These are phyloP conservation scores for Pedionomus torquatus DNA, from an alignment of 2,113 vertebrate species.

Conservation along the genomic window DNA sequence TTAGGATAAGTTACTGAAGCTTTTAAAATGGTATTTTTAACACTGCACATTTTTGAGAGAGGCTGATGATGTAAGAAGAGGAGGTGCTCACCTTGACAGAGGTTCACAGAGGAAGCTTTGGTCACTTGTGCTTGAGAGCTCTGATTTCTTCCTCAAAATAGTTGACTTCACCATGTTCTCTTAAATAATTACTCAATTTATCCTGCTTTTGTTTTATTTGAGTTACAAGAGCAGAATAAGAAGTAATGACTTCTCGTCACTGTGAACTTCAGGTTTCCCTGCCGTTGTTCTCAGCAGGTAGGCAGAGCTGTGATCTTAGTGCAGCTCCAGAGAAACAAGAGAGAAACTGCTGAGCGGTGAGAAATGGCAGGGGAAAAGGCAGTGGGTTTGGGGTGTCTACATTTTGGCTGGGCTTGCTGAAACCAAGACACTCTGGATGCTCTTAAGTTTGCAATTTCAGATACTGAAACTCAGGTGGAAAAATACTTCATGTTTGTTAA, in stretches of 20 bases:
- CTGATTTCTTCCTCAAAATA: neutral
- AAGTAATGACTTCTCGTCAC: neutral
- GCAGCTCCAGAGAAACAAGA: neutral
- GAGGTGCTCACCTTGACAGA: neutral
- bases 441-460: neutral
- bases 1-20: neutral
- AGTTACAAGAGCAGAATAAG: neutral
- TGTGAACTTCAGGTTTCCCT: neutral
- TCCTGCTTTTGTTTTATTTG: neutral
- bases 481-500: neutral
- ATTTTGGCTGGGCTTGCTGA: neutral
- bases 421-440: neutral
- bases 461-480: constrained; percentile 17
- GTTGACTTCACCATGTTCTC: neutral
- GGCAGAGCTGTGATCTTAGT: neutral
- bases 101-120: neutral
- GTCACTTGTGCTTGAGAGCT: neutral
- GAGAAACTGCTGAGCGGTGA: neutral
- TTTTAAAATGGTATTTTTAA: neutral
- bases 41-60: neutral
- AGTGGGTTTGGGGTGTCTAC: rapidly evolving
- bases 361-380: neutral
- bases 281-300: rapidly evolving
- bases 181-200: neutral
- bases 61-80: neutral